These are phyloP conservation scores for Heliothis virescens DNA, from an alignment of 1,140 invertebrate species.

Conservation along the genomic window DNA sequence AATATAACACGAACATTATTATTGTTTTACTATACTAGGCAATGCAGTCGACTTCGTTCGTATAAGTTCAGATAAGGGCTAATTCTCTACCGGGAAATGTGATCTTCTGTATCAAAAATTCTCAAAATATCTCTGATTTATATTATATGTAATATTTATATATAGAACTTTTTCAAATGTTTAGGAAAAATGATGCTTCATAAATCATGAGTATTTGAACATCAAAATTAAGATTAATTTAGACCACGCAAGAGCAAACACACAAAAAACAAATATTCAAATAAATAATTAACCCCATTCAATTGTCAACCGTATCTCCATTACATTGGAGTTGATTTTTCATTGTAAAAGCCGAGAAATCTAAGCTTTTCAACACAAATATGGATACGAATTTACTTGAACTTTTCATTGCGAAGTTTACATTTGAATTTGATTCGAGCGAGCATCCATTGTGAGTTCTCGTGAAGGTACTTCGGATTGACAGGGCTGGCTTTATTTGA, in stretches of 20 bases:
- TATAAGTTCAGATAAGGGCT: background rate
- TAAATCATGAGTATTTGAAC: no score
- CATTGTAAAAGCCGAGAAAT: background rate
- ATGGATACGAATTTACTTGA: slow-evolving; percentile 36
- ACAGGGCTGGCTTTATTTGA: background rate
- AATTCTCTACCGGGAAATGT: no score
- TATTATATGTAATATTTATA: no score
- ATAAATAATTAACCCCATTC: background rate
- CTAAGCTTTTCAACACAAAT: slow-evolving; percentile 10
- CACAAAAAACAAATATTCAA: no score
- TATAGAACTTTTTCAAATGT: no score
- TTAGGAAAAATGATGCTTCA: no score
- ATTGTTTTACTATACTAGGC: no score
- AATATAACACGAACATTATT: background rate
- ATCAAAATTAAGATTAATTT: no score
- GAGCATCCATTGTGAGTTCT: background rate
- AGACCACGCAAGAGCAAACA: no score
- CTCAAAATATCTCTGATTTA: no score
- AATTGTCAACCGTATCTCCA: background rate
- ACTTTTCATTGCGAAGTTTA: slow-evolving; percentile 16
- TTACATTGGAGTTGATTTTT: background rate
- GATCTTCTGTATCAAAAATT: no score
- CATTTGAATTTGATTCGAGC: slow-evolving; percentile 28
- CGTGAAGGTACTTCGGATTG: slow-evolving; percentile 21
- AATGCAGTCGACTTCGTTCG: background rate